These are phyloP conservation scores for Lacanobia wlatinum DNA, from an alignment of 2,888 invertebrate species.

Conservation along the genomic window DNA sequence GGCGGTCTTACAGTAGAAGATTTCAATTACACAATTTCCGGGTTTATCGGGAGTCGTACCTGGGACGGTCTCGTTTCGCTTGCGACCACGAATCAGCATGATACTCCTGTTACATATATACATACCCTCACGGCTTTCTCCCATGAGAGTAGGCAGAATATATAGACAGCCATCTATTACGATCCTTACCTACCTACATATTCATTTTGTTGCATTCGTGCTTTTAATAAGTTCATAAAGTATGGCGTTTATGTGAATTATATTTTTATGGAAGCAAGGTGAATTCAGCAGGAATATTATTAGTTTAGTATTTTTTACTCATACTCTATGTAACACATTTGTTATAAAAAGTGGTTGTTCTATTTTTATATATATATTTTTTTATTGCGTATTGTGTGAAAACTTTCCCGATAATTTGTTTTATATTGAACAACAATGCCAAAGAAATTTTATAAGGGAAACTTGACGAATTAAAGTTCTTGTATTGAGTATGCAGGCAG, in stretches of 20 bases:
- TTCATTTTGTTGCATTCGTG: no score
- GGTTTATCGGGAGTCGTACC: neutral
- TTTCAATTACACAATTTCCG: neutral
- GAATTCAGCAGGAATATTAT: no score
- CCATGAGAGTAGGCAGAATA: no score
- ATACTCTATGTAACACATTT: neutral
- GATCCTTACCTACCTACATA: no score
- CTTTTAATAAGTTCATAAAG: no score
- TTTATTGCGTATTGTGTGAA: constrained; percentile 10
- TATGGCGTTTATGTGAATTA: no score
- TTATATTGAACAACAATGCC: constrained; percentile 5
- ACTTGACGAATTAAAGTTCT: neutral
- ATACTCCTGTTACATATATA: neutral
- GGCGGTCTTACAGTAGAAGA: neutral
- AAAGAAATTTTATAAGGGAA: neutral
- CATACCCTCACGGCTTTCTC: neutral
- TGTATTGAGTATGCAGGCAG: no score
- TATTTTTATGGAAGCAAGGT: no score
- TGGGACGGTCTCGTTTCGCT: neutral
- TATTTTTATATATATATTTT: no score
- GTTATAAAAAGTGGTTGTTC: neutral
- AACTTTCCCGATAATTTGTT: constrained; percentile 26
- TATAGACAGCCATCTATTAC: no score
- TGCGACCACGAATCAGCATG: neutral
- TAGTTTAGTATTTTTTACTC: no score